A percentile compares a stretch with the other conserved stretches of the same genome.
phyloP scores from a whole-genome alignment of 2,797 vertebrate species.

The Myripristis murdjan region DNA sequence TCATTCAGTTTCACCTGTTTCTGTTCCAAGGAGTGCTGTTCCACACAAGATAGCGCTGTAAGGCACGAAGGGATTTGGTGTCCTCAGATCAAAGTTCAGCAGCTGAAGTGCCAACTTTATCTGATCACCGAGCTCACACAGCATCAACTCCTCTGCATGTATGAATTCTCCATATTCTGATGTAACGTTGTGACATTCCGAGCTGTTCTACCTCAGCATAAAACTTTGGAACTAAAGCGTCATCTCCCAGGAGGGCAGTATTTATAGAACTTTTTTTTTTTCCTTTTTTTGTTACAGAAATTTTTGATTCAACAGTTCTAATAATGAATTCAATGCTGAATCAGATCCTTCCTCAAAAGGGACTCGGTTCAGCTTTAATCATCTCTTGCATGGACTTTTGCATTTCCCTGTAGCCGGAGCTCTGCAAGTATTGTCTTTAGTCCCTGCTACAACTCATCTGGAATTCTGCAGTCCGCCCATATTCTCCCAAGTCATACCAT shows the following conservation, averaged over 20 bases:
- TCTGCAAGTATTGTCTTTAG: too few species aligned
- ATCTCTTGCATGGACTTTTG: too few species aligned
- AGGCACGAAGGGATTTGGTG: slow-evolving; percentile 14
- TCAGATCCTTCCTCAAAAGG: neutral
- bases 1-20: neutral
- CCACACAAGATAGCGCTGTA: slow-evolving; percentile 12
- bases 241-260: neutral
- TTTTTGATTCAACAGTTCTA: neutral
- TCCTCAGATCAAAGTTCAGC: slow-evolving; percentile 37
- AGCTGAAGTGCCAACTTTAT: neutral
- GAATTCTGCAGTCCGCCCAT: too few species aligned
- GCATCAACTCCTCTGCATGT: neutral
- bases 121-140: slow-evolving; percentile 7
- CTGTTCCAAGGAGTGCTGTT: slow-evolving; percentile 17
- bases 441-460: too few species aligned
- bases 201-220: neutral
- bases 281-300: too few species aligned
- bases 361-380: too few species aligned
- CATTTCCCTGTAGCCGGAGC: too few species aligned
- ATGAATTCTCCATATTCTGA: neutral
- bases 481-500: too few species aligned
- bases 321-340: neutral
- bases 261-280: too few species aligned
- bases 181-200: neutral
- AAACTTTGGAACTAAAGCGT: neutral